Evolutionary conservation across 2,888 invertebrate genomes (phyloP).

Genomic region (Pristionchus japonicus): DNA sequence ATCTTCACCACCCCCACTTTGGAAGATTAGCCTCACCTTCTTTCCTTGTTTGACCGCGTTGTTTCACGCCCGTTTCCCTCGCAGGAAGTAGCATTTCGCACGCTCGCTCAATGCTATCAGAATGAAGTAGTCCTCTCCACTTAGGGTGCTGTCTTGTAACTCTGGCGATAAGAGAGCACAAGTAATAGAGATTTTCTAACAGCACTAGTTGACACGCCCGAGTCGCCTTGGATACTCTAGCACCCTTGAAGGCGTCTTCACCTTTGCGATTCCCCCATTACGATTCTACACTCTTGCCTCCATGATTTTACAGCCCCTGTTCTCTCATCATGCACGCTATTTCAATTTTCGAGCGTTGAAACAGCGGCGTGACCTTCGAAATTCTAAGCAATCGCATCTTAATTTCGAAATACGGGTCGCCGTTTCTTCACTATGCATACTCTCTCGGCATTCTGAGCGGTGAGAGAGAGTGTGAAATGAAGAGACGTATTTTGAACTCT

Average conservation of each 20-base stretch:
- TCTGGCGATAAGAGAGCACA: neutral
- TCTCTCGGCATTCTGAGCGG: too few relatives aligned
- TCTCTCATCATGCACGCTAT: too few relatives aligned
- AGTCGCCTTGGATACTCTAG: neutral
- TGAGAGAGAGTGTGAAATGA: too few relatives aligned
- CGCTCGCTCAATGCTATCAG: neutral
- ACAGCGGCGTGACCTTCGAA: too few relatives aligned
- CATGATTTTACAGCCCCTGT: neutral
- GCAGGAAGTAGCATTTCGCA: neutral
- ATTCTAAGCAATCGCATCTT: too few relatives aligned
- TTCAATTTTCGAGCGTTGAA: neutral
- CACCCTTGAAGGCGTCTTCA: neutral
- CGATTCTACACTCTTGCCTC: neutral
- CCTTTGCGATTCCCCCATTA: neutral
- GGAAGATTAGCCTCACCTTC: neutral
- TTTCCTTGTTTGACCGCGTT: neutral
- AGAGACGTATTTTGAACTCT: too few relatives aligned
- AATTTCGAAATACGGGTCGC: too few relatives aligned
- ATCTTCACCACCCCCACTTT: neutral
- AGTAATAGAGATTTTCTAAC: neutral
- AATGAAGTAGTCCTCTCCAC: neutral
- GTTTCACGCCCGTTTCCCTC: neutral
- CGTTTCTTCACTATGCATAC: neutral
- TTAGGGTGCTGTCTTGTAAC: neutral
- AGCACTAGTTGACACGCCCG: neutral